These are phyloP conservation scores for Sogatella furcifera DNA, from an alignment of 1,140 invertebrate species.

Conservation along the genomic window DNA sequence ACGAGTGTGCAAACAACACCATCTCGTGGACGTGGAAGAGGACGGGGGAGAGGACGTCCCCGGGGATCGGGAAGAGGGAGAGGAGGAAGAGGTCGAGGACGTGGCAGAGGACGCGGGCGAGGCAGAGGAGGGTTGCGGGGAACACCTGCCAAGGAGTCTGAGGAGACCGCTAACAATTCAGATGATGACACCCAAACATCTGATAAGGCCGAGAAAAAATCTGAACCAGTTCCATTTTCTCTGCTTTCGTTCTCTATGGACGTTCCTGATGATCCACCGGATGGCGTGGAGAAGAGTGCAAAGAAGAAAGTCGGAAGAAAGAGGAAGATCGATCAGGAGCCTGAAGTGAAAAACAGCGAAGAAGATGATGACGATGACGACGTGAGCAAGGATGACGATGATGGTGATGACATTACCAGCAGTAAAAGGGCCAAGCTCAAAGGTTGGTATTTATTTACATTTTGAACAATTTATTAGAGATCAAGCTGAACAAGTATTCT, in stretches of 20 bases:
- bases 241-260: slow-evolving; percentile 3
- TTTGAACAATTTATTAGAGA: no score
- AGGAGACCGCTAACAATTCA: neutral
- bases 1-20: neutral
- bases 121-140: no score
- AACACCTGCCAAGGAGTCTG: slow-evolving; percentile 12
- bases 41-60: neutral
- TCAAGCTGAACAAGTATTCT: no score
- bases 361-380: neutral
- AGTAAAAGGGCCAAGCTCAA: no score
- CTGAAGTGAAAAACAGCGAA: neutral
- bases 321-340: neutral
- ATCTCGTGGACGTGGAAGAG: neutral
- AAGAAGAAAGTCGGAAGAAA: neutral
- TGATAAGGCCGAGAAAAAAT: neutral
- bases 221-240: neutral
- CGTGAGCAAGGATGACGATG: no score
- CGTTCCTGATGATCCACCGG: slow-evolving; percentile 6
- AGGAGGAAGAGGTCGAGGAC: neutral
- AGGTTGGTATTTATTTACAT: no score
- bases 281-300: slow-evolving; percentile 32
- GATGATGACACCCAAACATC: neutral
- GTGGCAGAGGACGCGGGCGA: neutral
- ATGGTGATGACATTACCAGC: no score
- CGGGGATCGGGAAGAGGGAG: slow-evolving; percentile 15